A percentile compares a stretch with the other conserved stretches of the same genome.
Conservation (phyloP, 2,113 vertebrate genomes). For the Vimba vimba region DNA sequence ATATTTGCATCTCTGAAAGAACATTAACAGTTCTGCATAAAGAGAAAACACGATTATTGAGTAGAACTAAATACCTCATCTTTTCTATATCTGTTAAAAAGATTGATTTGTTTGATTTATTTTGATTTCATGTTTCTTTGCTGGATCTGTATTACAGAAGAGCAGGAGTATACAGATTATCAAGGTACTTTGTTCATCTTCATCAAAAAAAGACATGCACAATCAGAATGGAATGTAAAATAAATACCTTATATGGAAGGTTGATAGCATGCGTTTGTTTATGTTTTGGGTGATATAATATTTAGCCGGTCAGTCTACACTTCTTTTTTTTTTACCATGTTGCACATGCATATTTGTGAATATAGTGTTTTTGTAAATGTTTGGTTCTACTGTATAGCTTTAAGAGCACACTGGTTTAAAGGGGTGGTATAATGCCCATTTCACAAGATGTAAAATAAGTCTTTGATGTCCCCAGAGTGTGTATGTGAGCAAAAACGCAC, state of each 20-base stretch:
- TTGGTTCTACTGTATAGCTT: too few relatives aligned
- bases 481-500: too few relatives aligned
- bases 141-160: slow-evolving; percentile 59
- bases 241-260: too few relatives aligned
- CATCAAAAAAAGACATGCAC: neutral
- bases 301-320: neutral
- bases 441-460: too few relatives aligned
- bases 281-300: neutral
- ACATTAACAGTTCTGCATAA: neutral
- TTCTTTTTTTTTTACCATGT: neutral
- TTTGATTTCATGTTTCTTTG: slow-evolving; percentile 23
- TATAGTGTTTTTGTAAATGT: slow-evolving; percentile 1
- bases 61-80: neutral
- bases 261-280: neutral
- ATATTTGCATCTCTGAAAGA: too few relatives aligned
- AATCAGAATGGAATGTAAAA: neutral
- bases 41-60: neutral
- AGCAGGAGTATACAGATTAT: slow-evolving; percentile 70
- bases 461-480: too few relatives aligned
- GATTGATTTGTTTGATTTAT: neutral
- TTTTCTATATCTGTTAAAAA: neutral
- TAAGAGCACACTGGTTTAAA: too few relatives aligned
- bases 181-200: slow-evolving; percentile 50
- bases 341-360: neutral
- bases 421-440: too few relatives aligned